Percentiles rank a stretch among this genome's conserved stretches.
Conservation (phyloP, 2,113 vertebrate genomes). For the Heptranchias perlo region DNA sequence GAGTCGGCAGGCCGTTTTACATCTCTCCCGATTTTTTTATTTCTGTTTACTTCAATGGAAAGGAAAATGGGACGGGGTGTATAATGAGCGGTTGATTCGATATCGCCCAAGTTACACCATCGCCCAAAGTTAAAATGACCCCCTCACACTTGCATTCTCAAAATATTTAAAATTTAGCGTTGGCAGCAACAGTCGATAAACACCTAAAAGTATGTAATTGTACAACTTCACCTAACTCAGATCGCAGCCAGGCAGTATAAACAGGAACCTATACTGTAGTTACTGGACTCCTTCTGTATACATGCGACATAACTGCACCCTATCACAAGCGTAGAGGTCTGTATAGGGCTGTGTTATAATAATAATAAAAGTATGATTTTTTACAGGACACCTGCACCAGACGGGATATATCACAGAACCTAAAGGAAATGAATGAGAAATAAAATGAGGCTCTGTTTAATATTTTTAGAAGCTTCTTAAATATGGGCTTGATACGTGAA, state of each 20-base stretch:
- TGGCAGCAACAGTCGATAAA: not conserved
- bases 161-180: not conserved
- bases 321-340: not conserved
- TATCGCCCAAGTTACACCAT: not conserved
- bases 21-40: not conserved
- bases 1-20: not conserved
- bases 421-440: not conserved
- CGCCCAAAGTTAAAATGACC: not conserved
- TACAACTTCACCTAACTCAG: not conserved
- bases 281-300: not conserved
- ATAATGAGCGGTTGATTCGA: not conserved
- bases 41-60: not conserved
- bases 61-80: not conserved
- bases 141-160: not conserved
- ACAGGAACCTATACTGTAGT: not conserved
- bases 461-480: not conserved
- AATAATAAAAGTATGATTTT: not conserved
- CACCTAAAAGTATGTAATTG: not conserved
- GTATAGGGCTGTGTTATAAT: not conserved
- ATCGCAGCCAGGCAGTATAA: not conserved
- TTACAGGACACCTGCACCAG: not conserved
- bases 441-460: not conserved
- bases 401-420: not conserved
- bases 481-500: not conserved
- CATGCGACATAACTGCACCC: not conserved